Base-by-base conservation (phyloP, 2,888 invertebrate genomes). In the Hetaerina titia region DNA sequence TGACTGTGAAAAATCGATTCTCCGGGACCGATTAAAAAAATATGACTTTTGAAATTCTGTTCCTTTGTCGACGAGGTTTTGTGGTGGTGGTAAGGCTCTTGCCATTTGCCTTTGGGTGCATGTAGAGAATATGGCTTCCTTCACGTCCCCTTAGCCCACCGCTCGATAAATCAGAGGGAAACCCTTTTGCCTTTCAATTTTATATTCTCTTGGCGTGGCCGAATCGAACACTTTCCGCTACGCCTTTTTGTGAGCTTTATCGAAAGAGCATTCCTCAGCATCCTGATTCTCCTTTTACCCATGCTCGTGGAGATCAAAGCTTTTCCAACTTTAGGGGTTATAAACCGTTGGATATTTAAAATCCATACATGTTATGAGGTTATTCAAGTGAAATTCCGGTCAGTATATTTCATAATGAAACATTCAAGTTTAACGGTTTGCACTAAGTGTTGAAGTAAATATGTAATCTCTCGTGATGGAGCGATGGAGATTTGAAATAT, bases 121-220 rank as follows among this genome's bases (percentile, higher is more conserved):
- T 81, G 81, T 31, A 81, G 31, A 81, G 81, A 81, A 81, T 81
- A 81, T 81, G 81, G 81, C 81, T 81, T 31, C 81, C 31, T 81
- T 81, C 81, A 15, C 81, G 25, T 31, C 81, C 4, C 15, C 81
- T 19, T 81, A 31, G 31, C 25, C 31, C 11, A 81, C 19, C 81
- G 81, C 81, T 81, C 81, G 25, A 81, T 81, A 81, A 81, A 81
- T 81, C 81, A 81, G 31, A 31, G 31, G 13, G 31, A 31, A 31
- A 11, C 8, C 15, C 31, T n/a, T 31, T 81, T 81, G 19, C 31
- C 31, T 31, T n/a, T 45, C 4, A 4, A 1, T 81, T 81, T 81
- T 31, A 81, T 81, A 13, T 15, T 31, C 81, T 31, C 31, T 81
- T 81, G 31, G 81, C 81, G 45, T 81, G 25, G 31, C 22, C 81